phyloP scores from a whole-genome alignment of 2,113 vertebrate genomes.

The Myotis yumanensis region DNA sequence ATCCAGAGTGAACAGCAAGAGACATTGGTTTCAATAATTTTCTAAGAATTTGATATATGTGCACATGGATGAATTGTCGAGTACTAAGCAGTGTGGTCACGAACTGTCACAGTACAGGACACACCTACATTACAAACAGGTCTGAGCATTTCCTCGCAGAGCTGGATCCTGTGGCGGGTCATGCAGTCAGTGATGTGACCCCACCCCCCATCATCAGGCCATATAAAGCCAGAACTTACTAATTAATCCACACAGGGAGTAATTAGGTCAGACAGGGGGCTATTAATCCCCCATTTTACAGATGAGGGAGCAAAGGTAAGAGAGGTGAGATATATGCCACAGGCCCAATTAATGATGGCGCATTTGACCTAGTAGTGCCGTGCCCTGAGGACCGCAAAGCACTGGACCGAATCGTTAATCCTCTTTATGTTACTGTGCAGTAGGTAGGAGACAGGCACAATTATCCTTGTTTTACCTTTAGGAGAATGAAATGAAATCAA shows the following conservation, averaged over 20 bases:
- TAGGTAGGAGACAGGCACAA: slow-evolving; percentile 27
- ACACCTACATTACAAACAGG: not conserved
- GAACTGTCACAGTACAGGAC: too few relatives aligned
- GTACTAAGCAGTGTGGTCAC: not conserved
- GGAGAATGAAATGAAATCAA: slow-evolving; percentile 36
- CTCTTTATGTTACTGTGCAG: slow-evolving; percentile 15
- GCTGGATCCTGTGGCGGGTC: not conserved
- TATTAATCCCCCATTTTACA: slow-evolving; percentile 59
- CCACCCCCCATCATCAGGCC: not conserved
- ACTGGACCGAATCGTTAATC: not conserved
- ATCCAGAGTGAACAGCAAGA: not conserved
- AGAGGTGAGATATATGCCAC: not conserved
- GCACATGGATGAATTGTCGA: not conserved
- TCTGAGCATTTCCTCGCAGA: not conserved
- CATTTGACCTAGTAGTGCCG: not conserved
- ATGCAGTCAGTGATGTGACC: not conserved
- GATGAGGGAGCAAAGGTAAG: slow-evolving; percentile 56
- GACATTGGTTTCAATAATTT: not conserved
- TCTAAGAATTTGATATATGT: not conserved
- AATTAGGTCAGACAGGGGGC: slow-evolving; percentile 27
- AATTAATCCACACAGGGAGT: slow-evolving; percentile 39
- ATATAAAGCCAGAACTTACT: slow-evolving; percentile 1
- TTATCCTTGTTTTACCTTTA: slow-evolving; percentile 47
- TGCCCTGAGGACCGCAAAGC: not conserved
- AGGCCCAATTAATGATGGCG: not conserved